Conservation (phyloP, 2,113 vertebrate genomes). For the Bubo scandiacus region DNA sequence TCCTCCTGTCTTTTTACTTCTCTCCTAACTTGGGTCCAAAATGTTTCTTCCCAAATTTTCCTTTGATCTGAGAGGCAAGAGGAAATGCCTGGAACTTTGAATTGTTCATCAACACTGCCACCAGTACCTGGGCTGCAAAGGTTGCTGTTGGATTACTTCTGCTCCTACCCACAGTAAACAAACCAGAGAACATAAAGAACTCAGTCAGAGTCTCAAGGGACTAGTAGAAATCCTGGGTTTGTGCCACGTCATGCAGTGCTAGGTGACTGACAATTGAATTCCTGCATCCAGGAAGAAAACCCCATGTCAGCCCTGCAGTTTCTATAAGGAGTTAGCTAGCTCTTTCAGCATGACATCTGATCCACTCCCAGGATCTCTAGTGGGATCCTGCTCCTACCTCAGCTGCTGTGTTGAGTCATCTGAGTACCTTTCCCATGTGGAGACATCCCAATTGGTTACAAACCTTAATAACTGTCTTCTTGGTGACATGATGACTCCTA, state of each 20-base stretch:
- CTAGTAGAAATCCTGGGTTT: not conserved
- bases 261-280: not conserved
- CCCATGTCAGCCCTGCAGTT: not conserved
- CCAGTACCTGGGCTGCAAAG: not conserved
- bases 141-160: not conserved
- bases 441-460: not conserved
- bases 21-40: not conserved
- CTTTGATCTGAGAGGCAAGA: not conserved
- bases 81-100: not conserved
- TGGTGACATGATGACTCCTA: not conserved
- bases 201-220: not conserved
- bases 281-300: not conserved
- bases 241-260: not conserved
- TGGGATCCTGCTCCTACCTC: not conserved
- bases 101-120: not conserved
- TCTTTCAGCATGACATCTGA: not conserved
- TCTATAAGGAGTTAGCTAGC: not conserved
- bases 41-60: not conserved
- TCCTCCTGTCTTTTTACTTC: not conserved
- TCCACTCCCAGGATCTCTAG: not conserved
- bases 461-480: not conserved
- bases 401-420: not conserved
- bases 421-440: not conserved
- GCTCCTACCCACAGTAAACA: not conserved
- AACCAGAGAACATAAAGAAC: not conserved